These are phyloP conservation scores for Acanthosoma haemorrhoidale DNA, from an alignment of 2,888 invertebrate genomes.

Conservation along the genomic window DNA sequence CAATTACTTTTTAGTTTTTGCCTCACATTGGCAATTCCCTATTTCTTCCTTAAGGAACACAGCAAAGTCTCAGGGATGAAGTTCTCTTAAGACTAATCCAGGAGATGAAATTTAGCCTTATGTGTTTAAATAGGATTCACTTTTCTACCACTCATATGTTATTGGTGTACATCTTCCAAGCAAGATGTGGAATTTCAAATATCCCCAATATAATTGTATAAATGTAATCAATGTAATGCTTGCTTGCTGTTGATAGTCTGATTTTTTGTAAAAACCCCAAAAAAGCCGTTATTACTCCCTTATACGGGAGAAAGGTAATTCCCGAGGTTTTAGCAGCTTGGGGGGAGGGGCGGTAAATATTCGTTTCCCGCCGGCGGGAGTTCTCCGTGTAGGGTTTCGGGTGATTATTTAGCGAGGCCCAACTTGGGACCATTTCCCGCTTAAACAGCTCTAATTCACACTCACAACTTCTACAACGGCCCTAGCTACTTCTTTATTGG, in stretches of 20 bases:
- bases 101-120: too few relatives aligned
- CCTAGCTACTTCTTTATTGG: not conserved
- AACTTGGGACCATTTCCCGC: not conserved
- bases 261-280: not conserved
- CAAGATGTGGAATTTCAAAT: too few relatives aligned
- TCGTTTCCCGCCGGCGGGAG: not conserved
- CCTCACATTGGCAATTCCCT: not conserved
- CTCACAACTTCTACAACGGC: not conserved
- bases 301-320: not conserved
- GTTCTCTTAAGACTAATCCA: too few relatives aligned
- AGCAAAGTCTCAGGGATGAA: too few relatives aligned
- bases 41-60: too few relatives aligned
- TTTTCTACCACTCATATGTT: too few relatives aligned
- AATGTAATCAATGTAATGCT: too few relatives aligned
- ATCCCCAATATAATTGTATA: too few relatives aligned
- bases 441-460: slow-evolving; percentile 12
- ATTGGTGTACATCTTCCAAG: too few relatives aligned
- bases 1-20: too few relatives aligned
- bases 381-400: slow-evolving; percentile 17
- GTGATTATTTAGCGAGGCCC: slow-evolving; percentile 9
- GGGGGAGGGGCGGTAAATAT: slow-evolving; percentile 7
- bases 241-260: too few relatives aligned
- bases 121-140: too few relatives aligned
- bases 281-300: not conserved
- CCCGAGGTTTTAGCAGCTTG: not conserved